Percentiles rank a stretch among this genome's conserved stretches.
Evolutionary conservation across 2,113 vertebrate genomes (phyloP).

Genomic region (Actinemys pallida): DNA sequence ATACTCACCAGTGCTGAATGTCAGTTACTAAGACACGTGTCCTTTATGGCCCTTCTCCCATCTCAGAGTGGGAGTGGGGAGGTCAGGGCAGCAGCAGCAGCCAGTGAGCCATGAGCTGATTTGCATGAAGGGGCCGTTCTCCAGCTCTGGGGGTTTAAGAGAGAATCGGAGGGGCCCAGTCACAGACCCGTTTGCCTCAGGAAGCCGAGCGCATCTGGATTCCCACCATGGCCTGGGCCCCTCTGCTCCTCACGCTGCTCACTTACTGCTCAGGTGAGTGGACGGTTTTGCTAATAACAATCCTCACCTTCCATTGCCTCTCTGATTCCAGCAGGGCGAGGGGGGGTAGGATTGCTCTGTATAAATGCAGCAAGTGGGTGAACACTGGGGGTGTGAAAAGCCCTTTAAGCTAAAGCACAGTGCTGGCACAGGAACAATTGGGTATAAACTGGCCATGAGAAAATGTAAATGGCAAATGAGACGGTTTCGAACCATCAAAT

Average conservation of each 20-base stretch:
- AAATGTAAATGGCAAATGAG: too few species aligned
- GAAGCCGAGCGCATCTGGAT: too few species aligned
- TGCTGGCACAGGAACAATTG: background rate
- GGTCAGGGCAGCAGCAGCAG: background rate
- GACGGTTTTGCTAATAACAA: background rate
- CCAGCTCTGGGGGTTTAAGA: background rate
- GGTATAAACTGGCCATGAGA: background rate
- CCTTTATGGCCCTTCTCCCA: too few species aligned
- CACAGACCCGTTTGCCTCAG: too few species aligned
- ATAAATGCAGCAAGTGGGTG: background rate
- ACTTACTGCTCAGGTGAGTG: background rate
- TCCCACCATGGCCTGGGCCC: too few species aligned
- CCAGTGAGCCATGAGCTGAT: background rate
- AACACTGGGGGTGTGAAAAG: background rate
- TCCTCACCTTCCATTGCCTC: background rate
- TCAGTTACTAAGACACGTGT: too few species aligned
- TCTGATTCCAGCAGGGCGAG: background rate
- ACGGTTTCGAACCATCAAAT: too few species aligned
- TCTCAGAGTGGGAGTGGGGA: background rate
- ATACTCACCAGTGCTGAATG: too few species aligned
- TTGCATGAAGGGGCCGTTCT: background rate
- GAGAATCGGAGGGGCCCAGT: too few species aligned
- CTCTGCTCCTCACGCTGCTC: background rate
- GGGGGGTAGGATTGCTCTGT: background rate
- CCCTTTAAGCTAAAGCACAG: background rate